A percentile compares a stretch with the other conserved stretches of the same genome.
Conservation (phyloP, 2,888 invertebrate species). For the Hirtodrosophila histrioides region DNA sequence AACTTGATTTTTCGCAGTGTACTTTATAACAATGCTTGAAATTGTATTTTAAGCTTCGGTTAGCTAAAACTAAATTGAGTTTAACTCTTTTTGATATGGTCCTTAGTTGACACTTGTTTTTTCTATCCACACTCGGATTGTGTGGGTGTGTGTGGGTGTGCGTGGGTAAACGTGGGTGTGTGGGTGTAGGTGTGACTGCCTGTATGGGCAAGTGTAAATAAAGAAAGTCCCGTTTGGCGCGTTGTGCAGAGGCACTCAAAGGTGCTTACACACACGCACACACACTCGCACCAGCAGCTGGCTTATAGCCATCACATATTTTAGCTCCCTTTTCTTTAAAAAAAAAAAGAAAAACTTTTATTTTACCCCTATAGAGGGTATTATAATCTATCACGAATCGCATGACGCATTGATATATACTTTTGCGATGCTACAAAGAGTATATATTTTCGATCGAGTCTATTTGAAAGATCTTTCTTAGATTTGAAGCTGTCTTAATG, state of each 20-base stretch:
- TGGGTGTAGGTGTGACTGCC: slow-evolving; percentile 16
- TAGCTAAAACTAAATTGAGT: slow-evolving; percentile 36
- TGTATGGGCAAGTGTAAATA: slow-evolving; percentile 65
- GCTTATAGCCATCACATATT: slow-evolving; percentile 24
- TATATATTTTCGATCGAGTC: too few species aligned
- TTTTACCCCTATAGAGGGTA: too few species aligned
- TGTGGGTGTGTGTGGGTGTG: not conserved
- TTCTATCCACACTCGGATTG: not conserved
- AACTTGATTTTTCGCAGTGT: slow-evolving; percentile 31
- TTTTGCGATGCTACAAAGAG: too few species aligned
- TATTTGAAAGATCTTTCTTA: too few species aligned
- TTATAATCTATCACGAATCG: too few species aligned
- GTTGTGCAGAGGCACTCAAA: slow-evolving; percentile 60
- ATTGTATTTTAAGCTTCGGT: slow-evolving; percentile 22
- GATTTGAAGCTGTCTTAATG: too few species aligned
- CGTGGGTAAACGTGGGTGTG: slow-evolving; percentile 7
- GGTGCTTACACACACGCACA: slow-evolving; percentile 42
- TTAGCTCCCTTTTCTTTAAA: slow-evolving; percentile 19
- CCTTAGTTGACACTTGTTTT: slow-evolving; percentile 33
- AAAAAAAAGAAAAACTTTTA: too few species aligned
- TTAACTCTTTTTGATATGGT: slow-evolving; percentile 37
- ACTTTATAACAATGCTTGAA: not conserved
- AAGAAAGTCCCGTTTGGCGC: slow-evolving; percentile 52
- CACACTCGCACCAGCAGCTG: slow-evolving; percentile 36
- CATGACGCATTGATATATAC: too few species aligned